Evolutionary conservation across 1,140 invertebrate species (phyloP).

Genomic region (Procambarus virginalis): DNA sequence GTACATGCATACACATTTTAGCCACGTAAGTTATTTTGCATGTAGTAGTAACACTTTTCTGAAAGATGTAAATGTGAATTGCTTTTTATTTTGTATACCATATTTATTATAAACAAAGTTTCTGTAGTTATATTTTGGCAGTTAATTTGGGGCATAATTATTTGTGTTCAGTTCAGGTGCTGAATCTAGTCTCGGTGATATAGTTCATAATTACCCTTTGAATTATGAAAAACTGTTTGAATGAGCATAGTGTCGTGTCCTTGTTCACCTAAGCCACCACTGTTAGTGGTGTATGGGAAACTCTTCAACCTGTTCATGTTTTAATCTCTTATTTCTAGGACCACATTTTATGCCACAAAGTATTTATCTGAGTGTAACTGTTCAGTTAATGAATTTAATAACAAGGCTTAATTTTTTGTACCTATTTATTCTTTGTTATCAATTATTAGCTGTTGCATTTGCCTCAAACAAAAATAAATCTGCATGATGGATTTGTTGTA

Average conservation of each 20-base stretch:
- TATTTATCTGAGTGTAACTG: too few species aligned
- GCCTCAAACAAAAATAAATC: too few species aligned
- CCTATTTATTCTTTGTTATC: too few species aligned
- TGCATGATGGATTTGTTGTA: too few species aligned
- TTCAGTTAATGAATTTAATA: too few species aligned
- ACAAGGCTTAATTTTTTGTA: too few species aligned
- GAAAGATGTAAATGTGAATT: not conserved
- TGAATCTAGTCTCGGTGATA: constrained; percentile 5
- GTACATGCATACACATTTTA: not conserved
- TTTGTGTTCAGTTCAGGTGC: not conserved
- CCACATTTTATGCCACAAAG: too few species aligned
- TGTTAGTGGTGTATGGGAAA: not conserved
- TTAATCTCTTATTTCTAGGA: too few species aligned
- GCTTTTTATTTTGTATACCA: not conserved
- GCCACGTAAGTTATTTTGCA: too few species aligned
- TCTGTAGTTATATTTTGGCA: not conserved
- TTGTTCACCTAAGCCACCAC: not conserved
- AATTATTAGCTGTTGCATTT: too few species aligned
- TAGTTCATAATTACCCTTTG: not conserved
- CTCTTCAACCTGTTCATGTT: not conserved
- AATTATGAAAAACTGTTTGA: not conserved
- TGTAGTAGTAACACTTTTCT: not conserved
- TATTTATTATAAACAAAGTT: not conserved
- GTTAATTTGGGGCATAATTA: not conserved
- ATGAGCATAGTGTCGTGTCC: not conserved